Conservation (phyloP, 2,113 vertebrate genomes). For the Arvicanthis niloticus region DNA sequence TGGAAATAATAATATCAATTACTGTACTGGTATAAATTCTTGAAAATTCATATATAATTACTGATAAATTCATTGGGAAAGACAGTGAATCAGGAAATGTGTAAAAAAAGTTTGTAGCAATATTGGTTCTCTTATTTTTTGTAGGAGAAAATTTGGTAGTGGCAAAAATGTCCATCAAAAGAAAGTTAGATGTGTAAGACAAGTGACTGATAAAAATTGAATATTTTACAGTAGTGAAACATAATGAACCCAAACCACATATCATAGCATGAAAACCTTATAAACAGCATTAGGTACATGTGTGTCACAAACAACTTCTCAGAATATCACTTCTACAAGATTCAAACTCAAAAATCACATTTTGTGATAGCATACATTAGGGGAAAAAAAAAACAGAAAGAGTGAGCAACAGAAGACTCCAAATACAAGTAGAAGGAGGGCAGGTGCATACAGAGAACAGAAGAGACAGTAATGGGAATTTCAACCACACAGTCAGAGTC, state of each 20-base stretch:
- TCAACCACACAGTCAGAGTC: not conserved
- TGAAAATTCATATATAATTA: not conserved
- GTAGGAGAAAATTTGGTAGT: not conserved
- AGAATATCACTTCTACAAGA: not conserved
- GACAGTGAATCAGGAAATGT: not conserved
- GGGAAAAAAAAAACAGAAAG: not conserved
- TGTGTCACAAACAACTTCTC: not conserved
- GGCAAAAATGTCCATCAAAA: not conserved
- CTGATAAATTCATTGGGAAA: not conserved
- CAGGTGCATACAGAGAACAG: rapidly evolving
- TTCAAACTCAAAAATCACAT: not conserved
- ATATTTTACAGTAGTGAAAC: not conserved
- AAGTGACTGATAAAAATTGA: not conserved
- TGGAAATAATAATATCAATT: not conserved
- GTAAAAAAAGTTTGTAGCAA: not conserved
- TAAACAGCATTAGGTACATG: not conserved
- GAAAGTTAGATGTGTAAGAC: not conserved
- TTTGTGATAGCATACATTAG: not conserved
- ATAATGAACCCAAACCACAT: not conserved
- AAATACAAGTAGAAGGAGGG: not conserved
- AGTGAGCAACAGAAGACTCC: not conserved
- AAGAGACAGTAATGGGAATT: not conserved
- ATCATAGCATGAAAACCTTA: not conserved
- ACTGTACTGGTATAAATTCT: not conserved
- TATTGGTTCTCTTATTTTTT: not conserved